A percentile compares a stretch with the other conserved stretches of the same genome.
Evolutionary conservation across 2,797 vertebrate species (phyloP).

Genomic region (Falco biarmicus): DNA sequence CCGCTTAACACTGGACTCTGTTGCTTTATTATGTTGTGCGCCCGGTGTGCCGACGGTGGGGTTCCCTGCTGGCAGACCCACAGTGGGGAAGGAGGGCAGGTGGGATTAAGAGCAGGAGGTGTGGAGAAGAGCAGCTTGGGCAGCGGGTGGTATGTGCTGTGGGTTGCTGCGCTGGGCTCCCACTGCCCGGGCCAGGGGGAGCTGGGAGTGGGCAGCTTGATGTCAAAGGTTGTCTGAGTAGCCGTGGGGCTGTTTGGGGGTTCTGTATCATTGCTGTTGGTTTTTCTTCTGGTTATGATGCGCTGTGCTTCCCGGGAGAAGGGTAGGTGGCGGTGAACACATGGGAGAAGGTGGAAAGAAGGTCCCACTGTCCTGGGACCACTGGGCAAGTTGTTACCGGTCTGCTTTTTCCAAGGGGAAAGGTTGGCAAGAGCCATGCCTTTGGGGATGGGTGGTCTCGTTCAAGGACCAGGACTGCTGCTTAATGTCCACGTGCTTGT

Average conservation of each 20-base stretch:
- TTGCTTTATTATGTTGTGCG: slow-evolving; percentile 38
- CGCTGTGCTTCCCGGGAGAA: neutral
- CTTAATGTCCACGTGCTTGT: neutral
- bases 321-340: neutral
- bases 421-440: neutral
- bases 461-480: neutral
- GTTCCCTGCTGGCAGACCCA: neutral
- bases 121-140: neutral
- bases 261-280: neutral
- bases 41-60: neutral
- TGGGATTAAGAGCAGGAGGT: neutral
- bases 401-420: neutral
- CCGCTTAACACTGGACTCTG: neutral
- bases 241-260: neutral
- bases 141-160: neutral
- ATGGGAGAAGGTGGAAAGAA: neutral
- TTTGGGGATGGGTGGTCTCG: neutral
- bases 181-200: neutral
- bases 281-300: neutral
- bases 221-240: neutral
- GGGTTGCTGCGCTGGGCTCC: neutral
- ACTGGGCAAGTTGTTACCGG: neutral
- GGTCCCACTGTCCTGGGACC: neutral
- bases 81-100: neutral
- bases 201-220: neutral